Evolutionary conservation across 1,140 invertebrate species (phyloP), one percentile per base, ranked within the genome.

Genomic region (Cyclargus thomasi): DNA sequence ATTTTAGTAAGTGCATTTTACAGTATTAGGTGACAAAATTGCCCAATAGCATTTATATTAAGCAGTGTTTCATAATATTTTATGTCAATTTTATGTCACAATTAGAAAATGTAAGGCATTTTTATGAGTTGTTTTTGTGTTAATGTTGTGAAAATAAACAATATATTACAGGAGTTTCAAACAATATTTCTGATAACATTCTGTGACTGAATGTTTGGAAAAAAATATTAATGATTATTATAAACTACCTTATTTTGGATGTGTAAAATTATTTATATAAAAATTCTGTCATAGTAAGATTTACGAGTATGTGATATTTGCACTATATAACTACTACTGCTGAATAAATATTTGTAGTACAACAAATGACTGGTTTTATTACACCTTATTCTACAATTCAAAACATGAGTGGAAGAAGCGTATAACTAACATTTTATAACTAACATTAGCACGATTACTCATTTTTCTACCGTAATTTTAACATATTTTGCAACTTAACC

Each of bases 241-340:
- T 11, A 18, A 20, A 59, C 21, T 21, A 59, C 55, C 55, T 21
- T 20, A 57, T 3, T 59, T 59, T 59, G 55, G 55, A 59, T 59
- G 55, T 18, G 47, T 65, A 53, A 65, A 69, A 62, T 67, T 75
- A 75, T 75, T 75, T 72, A 74, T 74, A 68, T 67, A 72, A 83
- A 71, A 72, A 73, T 74, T 59, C 82, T 80, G 78, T 80, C 74
- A 80, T 74, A 79, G 76, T 82, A 75, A 79, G 78, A 77, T 79
- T 70, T 86, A 83, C 81, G 80, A 75, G 80, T 85, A 85, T 88
- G 86, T 88, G 86, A 88, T 88, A 88, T 88, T 86, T 82, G 79
- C 69, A 74, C 72, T 76, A 72, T 73, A 80, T 78, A 81, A 83
- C 79, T 73, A 78, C 74, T 76, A 84, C 77, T 82, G 68, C 71